phyloP scores from a whole-genome alignment of 2,888 invertebrate species.

The Chrysina gloriosa region DNA sequence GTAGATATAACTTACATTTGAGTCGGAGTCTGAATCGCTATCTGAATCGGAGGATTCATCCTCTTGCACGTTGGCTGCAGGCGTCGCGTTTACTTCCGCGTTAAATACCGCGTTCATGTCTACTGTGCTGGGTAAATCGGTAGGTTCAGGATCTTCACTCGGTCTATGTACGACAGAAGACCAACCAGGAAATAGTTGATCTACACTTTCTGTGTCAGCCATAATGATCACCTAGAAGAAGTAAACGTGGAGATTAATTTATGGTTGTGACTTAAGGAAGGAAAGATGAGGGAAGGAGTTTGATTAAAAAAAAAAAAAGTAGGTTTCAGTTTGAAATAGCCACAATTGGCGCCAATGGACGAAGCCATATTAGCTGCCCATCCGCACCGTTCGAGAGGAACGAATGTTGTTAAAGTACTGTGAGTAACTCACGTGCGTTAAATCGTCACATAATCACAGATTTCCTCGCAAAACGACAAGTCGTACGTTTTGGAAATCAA shows the following conservation, averaged over 20 bases:
- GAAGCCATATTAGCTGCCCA: slow-evolving; percentile 37
- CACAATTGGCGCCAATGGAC: slow-evolving; percentile 38
- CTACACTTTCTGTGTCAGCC: slow-evolving; percentile 64
- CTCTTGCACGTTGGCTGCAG: slow-evolving; percentile 51
- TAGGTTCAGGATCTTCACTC: slow-evolving; percentile 72
- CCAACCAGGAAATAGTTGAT: slow-evolving; percentile 66
- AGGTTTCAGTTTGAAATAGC: slow-evolving; percentile 36
- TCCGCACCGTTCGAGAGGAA: slow-evolving; percentile 8
- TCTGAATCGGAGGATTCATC: slow-evolving; percentile 66
- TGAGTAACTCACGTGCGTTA: slow-evolving; percentile 23
- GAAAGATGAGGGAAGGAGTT: not conserved
- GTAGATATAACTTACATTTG: slow-evolving; percentile 66
- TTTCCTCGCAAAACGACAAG: slow-evolving; percentile 16
- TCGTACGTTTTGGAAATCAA: slow-evolving; percentile 53
- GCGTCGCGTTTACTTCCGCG: slow-evolving; percentile 62
- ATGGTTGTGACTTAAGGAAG: not conserved
- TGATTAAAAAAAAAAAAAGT: slow-evolving; percentile 2
- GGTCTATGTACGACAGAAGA: slow-evolving; percentile 71
- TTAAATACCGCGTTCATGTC: slow-evolving; percentile 74
- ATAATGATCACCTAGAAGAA: slow-evolving; percentile 52
- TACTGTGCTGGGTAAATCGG: slow-evolving; percentile 74
- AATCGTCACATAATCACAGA: slow-evolving; percentile 31
- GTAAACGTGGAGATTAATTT: slow-evolving; percentile 4
- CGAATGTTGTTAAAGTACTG: not conserved
- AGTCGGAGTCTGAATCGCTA: slow-evolving; percentile 70